Evolutionary conservation across 1,140 invertebrate species (phyloP), one percentile per base, ranked within the genome.

Genomic region (Calosoma granatense): DNA sequence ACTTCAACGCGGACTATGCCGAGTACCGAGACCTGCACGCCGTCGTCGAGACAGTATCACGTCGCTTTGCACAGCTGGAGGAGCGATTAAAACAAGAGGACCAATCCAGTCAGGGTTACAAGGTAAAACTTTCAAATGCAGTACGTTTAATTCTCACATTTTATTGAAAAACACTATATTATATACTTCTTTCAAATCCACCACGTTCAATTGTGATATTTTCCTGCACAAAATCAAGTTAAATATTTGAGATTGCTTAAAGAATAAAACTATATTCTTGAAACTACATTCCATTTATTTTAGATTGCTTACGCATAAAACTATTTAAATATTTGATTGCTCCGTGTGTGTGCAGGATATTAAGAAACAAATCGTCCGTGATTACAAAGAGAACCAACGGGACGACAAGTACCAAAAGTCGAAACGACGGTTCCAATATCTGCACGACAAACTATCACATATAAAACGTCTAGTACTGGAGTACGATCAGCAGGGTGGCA

Each of bases 371-470:
- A 94, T 94, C 65, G 72, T 90, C 47, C 74, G 79, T 61, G 88
- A 93, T 73, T 96, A 94, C 73, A 72, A 85, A 59, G 77, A 81
- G 57, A 86, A 84, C 61, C 90, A 89, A 70, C 80, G 79, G 64
- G 84, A 93, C 74, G 72, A 74, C 2, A 75, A 79, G 52, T 88
- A 89, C 67, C 79, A 84, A 62, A 77, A 83, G 58, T 80, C 84
- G 59, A 87, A 86, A 71, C 74, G 76, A 63, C 80, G 88, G 58
- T 91, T 92, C 70, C 79, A 88, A 59, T 93, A 91, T 72, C 78
- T 96, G 62, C 91, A 95, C 69, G 83, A 85, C 53, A 96, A 95
- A 71, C 76, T 96, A 70, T 86, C 87, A 58, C 87, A 94, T 71
- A 93, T 95, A 68, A 95, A 95, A 74, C 79, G 81, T 62, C 78